Evolutionary conservation across 2,113 vertebrate species (phyloP), one percentile per base, ranked within the genome.

Genomic region (Mobula hypostoma): DNA sequence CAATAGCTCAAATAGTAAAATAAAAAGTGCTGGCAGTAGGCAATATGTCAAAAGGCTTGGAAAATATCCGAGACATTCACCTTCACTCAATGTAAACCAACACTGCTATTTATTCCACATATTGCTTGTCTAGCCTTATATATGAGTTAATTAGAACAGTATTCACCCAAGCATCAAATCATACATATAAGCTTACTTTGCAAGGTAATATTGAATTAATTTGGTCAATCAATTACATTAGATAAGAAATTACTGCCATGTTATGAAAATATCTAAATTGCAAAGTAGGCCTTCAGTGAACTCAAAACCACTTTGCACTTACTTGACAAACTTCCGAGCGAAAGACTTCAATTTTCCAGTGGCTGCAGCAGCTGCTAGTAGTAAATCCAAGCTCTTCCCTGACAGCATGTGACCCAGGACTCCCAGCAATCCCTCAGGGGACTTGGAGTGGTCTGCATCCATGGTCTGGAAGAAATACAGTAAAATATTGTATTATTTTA

Each of bases 391-490:
- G 95, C 98, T 99, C 96, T 99, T 99, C 94, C 99, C 99, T 0
- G 99, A 99, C 78, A 99, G 95, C 99, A 99, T 99, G 96, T 99
- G 99, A 36, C 99, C 99, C 94, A 99, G 95, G 94, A 99, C 98
- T 4, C 98, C 99, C 63, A 99, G 96, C 68, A 99, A 95, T 0
- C 99, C 99, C 95, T 99, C 99, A 0, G 99, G 98, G 58, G 98
- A 99, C 96, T 99, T 99, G 74, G 99, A 99, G 72, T 99, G 99
- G 95, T 99, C 99, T 0, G 98, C 98, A 95, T 99, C 99, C 96
- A 99, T 99, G 0, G 99, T 99, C 99, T 99, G 58, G 17, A 66
- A n/a, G 61, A 90, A 63, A 94, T 21, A 94, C 61, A 83, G 29
- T 5, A 32, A 15, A 74, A 21, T 24, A 21, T 74, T 21, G 68